These are phyloP conservation scores for Patagioenas fasciata DNA, from an alignment of 2,113 vertebrate genomes.

Conservation along the genomic window DNA sequence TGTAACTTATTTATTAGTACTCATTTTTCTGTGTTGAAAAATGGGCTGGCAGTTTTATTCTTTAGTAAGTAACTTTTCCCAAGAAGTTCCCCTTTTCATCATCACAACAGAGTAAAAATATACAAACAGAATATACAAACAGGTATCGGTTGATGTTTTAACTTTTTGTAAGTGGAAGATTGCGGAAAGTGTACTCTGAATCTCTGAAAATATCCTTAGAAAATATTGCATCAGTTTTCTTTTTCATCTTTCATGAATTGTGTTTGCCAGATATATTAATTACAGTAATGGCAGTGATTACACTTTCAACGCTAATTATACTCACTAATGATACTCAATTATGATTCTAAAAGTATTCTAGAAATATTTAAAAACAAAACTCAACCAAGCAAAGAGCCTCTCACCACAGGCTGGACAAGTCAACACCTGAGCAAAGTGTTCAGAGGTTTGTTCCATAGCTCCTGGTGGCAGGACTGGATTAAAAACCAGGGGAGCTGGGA, in stretches of 20 bases:
- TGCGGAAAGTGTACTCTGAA: neutral
- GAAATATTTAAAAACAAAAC: neutral
- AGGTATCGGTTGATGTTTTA: slow-evolving; percentile 1
- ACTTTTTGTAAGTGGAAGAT: slow-evolving; percentile 20
- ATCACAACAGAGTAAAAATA: neutral
- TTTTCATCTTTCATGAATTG: slow-evolving; percentile 22
- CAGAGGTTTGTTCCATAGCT: neutral
- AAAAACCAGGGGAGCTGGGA: neutral
- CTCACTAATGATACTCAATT: slow-evolving; percentile 5
- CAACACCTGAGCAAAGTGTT: neutral
- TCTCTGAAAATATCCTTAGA: slow-evolving; percentile 27
- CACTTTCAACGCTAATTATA: slow-evolving; percentile 29
- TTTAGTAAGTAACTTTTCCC: neutral
- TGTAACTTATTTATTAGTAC: neutral
- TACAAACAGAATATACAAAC: neutral
- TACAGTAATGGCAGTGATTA: neutral
- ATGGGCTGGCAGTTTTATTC: neutral
- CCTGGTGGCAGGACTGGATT: neutral
- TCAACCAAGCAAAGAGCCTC: neutral
- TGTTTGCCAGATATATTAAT: slow-evolving; percentile 4
- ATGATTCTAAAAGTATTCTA: neutral
- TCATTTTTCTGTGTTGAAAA: neutral
- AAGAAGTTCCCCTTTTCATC: neutral
- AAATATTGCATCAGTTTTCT: neutral
- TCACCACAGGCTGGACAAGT: neutral